Conservation (phyloP, 2,797 vertebrate species). For the Huso huso region DNA sequence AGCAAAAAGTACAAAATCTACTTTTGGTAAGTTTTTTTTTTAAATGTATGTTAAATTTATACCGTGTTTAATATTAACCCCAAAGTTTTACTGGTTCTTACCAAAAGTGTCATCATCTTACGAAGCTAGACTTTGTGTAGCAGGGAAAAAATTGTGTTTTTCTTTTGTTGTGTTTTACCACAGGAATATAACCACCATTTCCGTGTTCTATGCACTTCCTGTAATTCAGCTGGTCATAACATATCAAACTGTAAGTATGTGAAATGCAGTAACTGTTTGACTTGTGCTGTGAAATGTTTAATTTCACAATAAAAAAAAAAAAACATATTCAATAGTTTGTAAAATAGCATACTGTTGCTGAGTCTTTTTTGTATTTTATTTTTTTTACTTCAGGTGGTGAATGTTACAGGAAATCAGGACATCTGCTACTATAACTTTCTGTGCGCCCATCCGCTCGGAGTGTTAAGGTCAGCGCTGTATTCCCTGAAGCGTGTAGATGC, state of each 20-base stretch:
- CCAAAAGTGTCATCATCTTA: no score
- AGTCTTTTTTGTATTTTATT: not conserved
- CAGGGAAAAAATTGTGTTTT: not conserved
- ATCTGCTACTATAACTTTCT: conserved; percentile 75
- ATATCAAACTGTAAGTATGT: conserved; percentile 62
- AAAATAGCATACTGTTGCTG: not conserved
- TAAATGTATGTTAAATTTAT: not conserved
- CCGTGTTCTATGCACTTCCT: conserved; percentile 64
- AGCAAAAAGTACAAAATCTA: conserved; percentile 74
- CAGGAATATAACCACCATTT: conserved; percentile 69
- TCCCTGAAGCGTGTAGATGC: not conserved
- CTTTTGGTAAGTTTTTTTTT: conserved; percentile 57
- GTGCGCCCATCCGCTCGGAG: conserved; percentile 61
- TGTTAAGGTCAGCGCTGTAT: conserved; percentile 51
- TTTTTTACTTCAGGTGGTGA: conserved; percentile 52
- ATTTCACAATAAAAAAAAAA: no score
- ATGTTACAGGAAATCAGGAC: conserved; percentile 67
- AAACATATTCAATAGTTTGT: not conserved
- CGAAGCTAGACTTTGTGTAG: no score
- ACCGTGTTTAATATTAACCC: no score
- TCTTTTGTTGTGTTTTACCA: not conserved
- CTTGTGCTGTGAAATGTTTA: no score
- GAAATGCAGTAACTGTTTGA: not conserved
- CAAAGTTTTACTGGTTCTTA: no score
- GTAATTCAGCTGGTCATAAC: conserved; percentile 70